Conservation (phyloP, 1,140 invertebrate species). For the Drosophila pseudoananassae region DNA sequence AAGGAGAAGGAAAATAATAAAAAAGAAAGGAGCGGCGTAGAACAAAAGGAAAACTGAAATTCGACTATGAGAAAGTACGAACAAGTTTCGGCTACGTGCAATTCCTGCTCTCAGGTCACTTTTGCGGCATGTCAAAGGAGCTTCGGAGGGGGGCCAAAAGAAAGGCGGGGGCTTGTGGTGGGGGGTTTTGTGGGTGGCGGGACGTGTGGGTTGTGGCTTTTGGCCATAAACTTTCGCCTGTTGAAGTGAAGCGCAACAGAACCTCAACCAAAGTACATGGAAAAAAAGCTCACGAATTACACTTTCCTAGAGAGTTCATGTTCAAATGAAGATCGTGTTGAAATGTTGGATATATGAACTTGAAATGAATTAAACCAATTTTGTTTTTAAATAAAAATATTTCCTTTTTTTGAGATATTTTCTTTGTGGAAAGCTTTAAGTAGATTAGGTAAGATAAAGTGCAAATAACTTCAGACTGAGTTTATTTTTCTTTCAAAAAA, state of each 20-base stretch:
- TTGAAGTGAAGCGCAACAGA: constrained; percentile 57
- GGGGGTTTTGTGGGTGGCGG: constrained; percentile 24
- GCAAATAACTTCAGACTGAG: constrained; percentile 24
- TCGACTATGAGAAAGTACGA: constrained; percentile 53
- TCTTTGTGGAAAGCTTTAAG: background rate
- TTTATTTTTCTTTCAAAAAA: constrained; percentile 21
- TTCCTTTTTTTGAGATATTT: background rate
- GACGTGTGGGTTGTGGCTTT: constrained; percentile 68
- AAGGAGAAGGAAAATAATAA: constrained; percentile 8
- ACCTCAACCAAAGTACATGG: constrained; percentile 16
- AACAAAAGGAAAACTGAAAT: constrained; percentile 50
- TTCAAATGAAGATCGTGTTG: background rate
- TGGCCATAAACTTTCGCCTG: constrained; percentile 75
- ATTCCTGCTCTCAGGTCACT: constrained; percentile 73
- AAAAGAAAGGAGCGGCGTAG: constrained; percentile 3
- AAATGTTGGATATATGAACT: background rate
- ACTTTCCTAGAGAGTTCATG: background rate
- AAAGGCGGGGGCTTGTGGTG: background rate
- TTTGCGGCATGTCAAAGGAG: constrained; percentile 49
- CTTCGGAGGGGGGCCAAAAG: too few relatives aligned
- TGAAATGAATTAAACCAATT: background rate
- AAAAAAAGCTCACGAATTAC: constrained; percentile 2
- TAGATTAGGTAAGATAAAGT: constrained; percentile 17
- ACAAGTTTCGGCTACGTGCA: constrained; percentile 75
- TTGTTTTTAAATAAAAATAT: background rate